Base-by-base conservation (phyloP, 1,140 invertebrate genomes). In the Aphidius ervi region DNA sequence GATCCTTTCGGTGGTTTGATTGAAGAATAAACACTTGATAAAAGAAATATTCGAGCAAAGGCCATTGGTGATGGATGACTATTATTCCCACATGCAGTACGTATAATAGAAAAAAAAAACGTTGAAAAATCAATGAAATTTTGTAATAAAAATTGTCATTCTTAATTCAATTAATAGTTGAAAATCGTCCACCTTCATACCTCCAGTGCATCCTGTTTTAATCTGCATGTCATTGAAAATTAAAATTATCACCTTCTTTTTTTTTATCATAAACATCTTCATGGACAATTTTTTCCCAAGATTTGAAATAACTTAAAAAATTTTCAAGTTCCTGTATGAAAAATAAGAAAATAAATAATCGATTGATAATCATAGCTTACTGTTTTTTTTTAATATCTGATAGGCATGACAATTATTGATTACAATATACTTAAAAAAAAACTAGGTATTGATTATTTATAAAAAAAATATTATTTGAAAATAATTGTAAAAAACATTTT, bases 1-100 rank as follows among this genome's bases (percentile, higher is more conserved):
- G 46, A 56, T 0, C 66, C 66, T 50, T 58, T 67, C 9, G 56
- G 57, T 37, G 66, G 66, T 56, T 67, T 67, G 5, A 61, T 45
- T 41, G 63, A 40, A 1, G 66, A 67, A 46, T 65, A 65, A 4
- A 62, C 39, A n/a, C 42, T 50, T 9, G 63, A 10, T 6, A 65
- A 47, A 5, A 58, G 46, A 54, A 62, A 61, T 1, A 67, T 52
- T 46, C 64, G 60, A 5, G 53, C 58, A 42, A 65, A 67, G 9
- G 62, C 43, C 16, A 58, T n/a, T 0, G 66, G 56, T 20, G 65
- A 59, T 7, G 66, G 66, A 23, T 67, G 59, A 16, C 65, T 63
- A 40, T 63, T 60, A n/a, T n/a, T n/a, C n/a, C n/a, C n/a, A n/a
- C n/a, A n/a, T n/a, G n/a, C n/a, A n/a, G n/a, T n/a, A n/a, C 66